phyloP scores from a whole-genome alignment of 2,113 vertebrate genomes.

The Herpetotheres cachinnans region DNA sequence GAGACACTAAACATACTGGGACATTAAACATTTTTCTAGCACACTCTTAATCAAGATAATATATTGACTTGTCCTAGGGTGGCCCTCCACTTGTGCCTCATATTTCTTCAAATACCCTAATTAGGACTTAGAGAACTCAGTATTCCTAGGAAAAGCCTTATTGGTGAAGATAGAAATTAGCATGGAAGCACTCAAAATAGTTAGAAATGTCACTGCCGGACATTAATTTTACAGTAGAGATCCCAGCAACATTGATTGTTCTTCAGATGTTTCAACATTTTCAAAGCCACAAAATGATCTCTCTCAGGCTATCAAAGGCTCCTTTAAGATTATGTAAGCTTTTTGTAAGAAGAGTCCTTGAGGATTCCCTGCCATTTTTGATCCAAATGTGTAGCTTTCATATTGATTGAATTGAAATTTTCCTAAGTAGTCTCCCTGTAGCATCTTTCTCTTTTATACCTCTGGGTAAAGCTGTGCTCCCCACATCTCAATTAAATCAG shows the following conservation, averaged over 20 bases:
- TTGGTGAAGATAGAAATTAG: not conserved
- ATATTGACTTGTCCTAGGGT: not conserved
- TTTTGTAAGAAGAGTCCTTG: slow-evolving; percentile 26
- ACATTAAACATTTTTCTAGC: not conserved
- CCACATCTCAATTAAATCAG: slow-evolving; percentile 23
- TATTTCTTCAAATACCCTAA: not conserved
- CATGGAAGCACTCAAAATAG: not conserved
- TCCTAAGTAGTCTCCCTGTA: slow-evolving; percentile 19
- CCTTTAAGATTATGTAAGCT: slow-evolving; percentile 4
- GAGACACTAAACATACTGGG: not conserved
- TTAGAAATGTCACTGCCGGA: not conserved
- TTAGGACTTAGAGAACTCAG: not conserved
- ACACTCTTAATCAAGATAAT: not conserved
- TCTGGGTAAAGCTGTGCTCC: not conserved
- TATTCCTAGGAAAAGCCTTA: not conserved
- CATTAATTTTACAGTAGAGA: not conserved
- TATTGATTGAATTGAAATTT: slow-evolving; percentile 57
- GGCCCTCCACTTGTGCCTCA: not conserved
- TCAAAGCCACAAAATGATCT: slow-evolving; percentile 7
- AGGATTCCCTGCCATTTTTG: slow-evolving; percentile 51
- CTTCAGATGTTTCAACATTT: not conserved
- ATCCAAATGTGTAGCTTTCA: slow-evolving; percentile 28
- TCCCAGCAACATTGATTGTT: not conserved
- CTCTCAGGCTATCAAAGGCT: slow-evolving; percentile 13
- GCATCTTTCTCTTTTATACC: not conserved